Evolutionary conservation across 1,140 invertebrate genomes (phyloP), one percentile per base, ranked within the genome.

Genomic region (Drosophila truncata): DNA sequence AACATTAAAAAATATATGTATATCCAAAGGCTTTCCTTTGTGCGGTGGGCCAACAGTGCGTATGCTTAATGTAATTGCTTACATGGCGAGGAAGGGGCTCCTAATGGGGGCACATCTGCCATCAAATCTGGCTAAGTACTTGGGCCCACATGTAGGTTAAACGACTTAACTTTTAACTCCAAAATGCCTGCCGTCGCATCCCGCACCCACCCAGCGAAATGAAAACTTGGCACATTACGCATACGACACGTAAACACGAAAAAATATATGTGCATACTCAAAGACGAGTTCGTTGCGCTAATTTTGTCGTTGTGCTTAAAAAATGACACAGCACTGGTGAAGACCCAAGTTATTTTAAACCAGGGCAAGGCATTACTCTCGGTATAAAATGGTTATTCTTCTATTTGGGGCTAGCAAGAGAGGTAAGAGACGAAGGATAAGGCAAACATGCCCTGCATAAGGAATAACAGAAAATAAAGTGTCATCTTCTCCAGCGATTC

Each of bases 61-160:
- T 64, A 79, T 82, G 78, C 83, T 80, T 82, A 82, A 87, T 82
- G 63, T 82, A 71, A 82, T 86, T 87, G 79, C 69, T 61, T 13
- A 3, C 29, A 47, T 8, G 33, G 14, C 13, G 16, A 11, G 39
- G 29, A 31, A 18, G 49, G 49, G 27, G 35, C 29, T 23, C 4
- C 14, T 27, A 63, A 67, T 65, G 50, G 25, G 37, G 37, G 16
- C 13, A n/a, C 65, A 35, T 35, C 47, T 63, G 62, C 49, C 64
- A 75, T 66, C 57, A 87, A 82, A 87, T 87, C 79, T 82, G 66
- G 71, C 59, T 41, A 70, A 78, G 64, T 78, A 78, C 79, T 75
- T 69, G 62, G 55, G 33, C 50, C 50, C 61, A 50, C 52, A 69
- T 76, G 79, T 71, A 83, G 84, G 67, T 78, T 80, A 88, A 88